Percentiles rank a stretch among this genome's conserved stretches.
Evolutionary conservation across 64 coral and sea anemone genomes (phyloP).

Genomic region (Stylophora pistillata): DNA sequence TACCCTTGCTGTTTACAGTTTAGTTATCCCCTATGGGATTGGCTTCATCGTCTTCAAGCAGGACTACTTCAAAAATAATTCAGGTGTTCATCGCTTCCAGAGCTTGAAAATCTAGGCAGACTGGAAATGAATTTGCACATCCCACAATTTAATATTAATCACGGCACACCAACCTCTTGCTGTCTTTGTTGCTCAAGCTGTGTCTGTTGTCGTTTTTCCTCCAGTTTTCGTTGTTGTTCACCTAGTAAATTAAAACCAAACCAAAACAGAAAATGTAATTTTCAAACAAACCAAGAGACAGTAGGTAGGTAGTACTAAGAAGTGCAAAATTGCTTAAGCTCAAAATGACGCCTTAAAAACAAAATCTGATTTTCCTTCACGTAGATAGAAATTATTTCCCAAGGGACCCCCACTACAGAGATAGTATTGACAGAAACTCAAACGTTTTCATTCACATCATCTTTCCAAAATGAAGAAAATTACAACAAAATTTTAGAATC

Average conservation of each 20-base stretch:
- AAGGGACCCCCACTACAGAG: neutral
- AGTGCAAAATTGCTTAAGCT: neutral
- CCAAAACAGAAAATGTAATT: neutral
- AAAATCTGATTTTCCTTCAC: no score
- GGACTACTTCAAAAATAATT: no score
- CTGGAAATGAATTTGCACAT: neutral
- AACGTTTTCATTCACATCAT: neutral
- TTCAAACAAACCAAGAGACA: neutral
- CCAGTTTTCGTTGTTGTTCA: slow-evolving; percentile 67
- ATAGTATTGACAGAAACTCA: no score
- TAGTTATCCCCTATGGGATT: no score
- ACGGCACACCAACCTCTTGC: slow-evolving; percentile 14
- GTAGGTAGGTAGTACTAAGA: neutral
- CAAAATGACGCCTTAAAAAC: neutral
- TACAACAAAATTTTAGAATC: neutral
- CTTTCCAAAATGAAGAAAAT: neutral
- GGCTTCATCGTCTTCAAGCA: no score
- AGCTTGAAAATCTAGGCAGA: no score
- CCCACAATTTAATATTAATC: neutral
- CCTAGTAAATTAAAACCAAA: slow-evolving; percentile 2
- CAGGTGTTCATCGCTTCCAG: no score
- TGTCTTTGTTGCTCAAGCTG: slow-evolving; percentile 64
- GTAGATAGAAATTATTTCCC: no score
- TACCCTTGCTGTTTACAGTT: no score
- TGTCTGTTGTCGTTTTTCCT: slow-evolving; percentile 72